Base-by-base conservation (phyloP, 1,140 invertebrate species). In the Harpegnathos saltator region DNA sequence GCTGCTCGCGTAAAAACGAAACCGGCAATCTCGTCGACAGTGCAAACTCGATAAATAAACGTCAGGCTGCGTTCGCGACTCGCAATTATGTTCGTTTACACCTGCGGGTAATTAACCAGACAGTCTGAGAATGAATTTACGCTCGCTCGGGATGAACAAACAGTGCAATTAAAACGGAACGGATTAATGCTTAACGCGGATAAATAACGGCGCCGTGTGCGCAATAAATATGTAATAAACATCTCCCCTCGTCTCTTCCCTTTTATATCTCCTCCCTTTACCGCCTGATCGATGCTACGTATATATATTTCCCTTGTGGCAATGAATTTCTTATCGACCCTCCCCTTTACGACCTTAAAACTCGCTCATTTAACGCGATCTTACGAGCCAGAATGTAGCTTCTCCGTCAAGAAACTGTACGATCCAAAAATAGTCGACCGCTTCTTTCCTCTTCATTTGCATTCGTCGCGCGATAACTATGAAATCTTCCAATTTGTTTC, bases 251-350 rank as follows among this genome's bases (percentile, higher is more conserved):
- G 12, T 59, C 12, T 26, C 12, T 12, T 22, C 15, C 14, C 22
- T 44, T n/a, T 44, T 65, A 19, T 44, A 44, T 65, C 33, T 65
- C 19, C 24, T 65, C 33, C 22, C 33, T 48, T 22, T 14, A 19
- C 15, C n/a, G 0, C 24, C 19, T 65, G 33, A 65, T 65, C 63
- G 63, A 19, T 44, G 24, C 3, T 44, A 44, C 62, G 19, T 22
- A 11, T 65, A 65, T 44, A 65, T 44, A 65, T 65, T 19, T 65
- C 11, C 33, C 63, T 65, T 44, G n/a, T 65, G 33, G 63, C 63
- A 65, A 24, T 65, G 63, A 65, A 65, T 65, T 65, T 48, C 63
- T 22, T 44, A 65, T 65, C 63, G 63, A 44, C n/a, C 33, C 38
- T 44, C 44, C 29, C 22, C 63, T 65, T 65, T 65, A 65, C 63